Base-by-base conservation (phyloP, 2,888 invertebrate species). In the Dynastes tityus region DNA sequence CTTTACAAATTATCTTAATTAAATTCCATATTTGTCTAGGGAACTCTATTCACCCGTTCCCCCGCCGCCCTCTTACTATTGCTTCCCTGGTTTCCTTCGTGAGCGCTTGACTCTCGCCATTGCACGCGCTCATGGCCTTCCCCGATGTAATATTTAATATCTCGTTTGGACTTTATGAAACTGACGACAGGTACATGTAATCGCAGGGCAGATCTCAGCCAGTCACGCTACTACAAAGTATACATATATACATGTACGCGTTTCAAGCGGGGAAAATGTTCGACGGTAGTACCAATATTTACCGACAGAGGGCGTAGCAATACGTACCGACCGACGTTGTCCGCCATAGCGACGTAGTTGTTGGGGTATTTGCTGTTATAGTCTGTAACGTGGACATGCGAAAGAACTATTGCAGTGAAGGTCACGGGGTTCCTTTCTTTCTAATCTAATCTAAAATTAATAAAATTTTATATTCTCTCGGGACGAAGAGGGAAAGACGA, bases 151-250 rank as follows among this genome's bases (percentile, higher is more conserved):
- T 68, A 68, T 68, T 68, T 68, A 68, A 68, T 68, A 68, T 68
- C 67, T 68, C 67, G 67, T 68, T 68, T 49, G 67, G 76, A 67
- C 32, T 76, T 68, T 76, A 76, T 76, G 76, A 76, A 76, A 67
- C 67, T 76, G 76, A 65, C 67, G 76, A 76, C 76, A 67, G 76
- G 67, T 67, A 67, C 67, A 55, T 45, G 45, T 11, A 45, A 45
- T 45, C 45, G 61, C 4, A 11, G 61, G 61, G 16, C 37, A 67
- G 76, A 76, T 76, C 76, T 55, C 53, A 51, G 53, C 27, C 40
- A 67, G 76, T 76, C 76, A 76, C 76, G 76, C 76, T 76, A 76
- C 16, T 67, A 29, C 11, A 13, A 49, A 22, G 67, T 49, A 64
- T n/a, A 37, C 11, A 65, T 37, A 29, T 29, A 65, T 13, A 16